Evolutionary conservation across 1,140 invertebrate genomes (phyloP), one percentile per base, ranked within the genome.

Genomic region (Atopsyche davidsoni): DNA sequence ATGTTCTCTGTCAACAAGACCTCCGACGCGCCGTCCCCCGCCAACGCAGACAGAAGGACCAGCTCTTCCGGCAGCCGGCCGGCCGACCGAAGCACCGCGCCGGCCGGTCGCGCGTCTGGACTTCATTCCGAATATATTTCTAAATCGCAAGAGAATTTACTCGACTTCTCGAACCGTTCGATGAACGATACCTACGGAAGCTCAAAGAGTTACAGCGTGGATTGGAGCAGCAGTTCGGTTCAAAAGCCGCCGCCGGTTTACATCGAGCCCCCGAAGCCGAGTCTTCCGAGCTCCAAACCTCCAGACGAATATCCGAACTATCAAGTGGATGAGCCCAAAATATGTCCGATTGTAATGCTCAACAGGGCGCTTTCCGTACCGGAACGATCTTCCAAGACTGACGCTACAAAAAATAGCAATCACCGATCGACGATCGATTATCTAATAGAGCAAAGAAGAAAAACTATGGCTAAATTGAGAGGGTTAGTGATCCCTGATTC

Each of bases 401-500:
- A 73, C 35, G 71, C 66, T 46, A 60, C 67, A 40, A 73, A 66
- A 47, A 70, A 64, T 51, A 57, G 65, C 39, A 58, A 59, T 44
- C 70, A 77, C 49, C 72, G 72, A 47, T 75, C 73, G 46, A 81
- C 81, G 49, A 63, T 80, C 54, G 80, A 78, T 63, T 77, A 80
- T 51, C 61, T 88, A 45, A 80, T 88, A 53, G 89, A 92, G 64
- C 86, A 89, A 64, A 73, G 88, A 35, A 78, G 83, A 57, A 82
- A 83, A 59, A 85, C 83, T 17, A 80, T 89, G 61, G 88, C 86
- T 2, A 92, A 92, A 68, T 65, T 93, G 18, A 75, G 87, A 61
- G 89, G 89, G 2, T 67, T 93, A 51, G 85, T 92, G 6, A 92
- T 93, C 60, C 89, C 90, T 4, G 88, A 92, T 64, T 73, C 81